Conservation (phyloP, 2,113 vertebrate species). For the Pedetes capensis region DNA sequence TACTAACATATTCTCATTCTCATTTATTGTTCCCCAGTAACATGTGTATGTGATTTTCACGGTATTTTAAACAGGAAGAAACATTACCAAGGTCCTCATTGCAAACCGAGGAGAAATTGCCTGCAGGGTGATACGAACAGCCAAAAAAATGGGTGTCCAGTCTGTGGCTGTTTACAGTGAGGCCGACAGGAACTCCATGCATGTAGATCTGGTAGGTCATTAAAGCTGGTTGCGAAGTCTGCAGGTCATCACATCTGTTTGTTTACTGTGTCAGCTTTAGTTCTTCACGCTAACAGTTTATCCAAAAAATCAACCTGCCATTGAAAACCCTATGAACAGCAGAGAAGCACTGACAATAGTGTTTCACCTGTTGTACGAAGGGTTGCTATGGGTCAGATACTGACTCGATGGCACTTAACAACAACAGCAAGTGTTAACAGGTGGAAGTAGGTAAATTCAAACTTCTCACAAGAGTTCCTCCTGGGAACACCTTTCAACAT, state of each 20-base stretch:
- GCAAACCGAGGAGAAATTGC: constrained; percentile 98
- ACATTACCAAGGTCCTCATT: constrained; percentile 94
- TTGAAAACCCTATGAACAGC: no score
- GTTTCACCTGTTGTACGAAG: no score
- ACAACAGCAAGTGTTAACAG: not conserved
- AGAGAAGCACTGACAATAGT: no score
- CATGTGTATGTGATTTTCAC: constrained; percentile 45
- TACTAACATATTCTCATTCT: not conserved
- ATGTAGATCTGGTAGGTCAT: constrained; percentile 93
- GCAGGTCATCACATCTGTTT: not conserved
- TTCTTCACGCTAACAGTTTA: not conserved
- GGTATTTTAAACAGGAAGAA: constrained; percentile 80
- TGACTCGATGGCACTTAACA: no score
- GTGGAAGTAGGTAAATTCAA: not conserved
- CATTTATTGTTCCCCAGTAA: constrained; percentile 4
- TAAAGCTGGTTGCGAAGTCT: not conserved
- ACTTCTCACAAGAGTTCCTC: not conserved
- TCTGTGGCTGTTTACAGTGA: constrained; percentile 98
- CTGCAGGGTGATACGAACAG: constrained; percentile 96
- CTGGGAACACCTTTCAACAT: not conserved
- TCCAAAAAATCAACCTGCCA: no score
- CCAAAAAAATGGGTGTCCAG: constrained; percentile 94
- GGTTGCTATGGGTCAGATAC: no score
- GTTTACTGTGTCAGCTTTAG: not conserved
- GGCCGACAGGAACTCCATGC: constrained; percentile 94